Evolutionary conservation across 1,140 invertebrate genomes (phyloP).

Genomic region (Pachypeltis micranthus): DNA sequence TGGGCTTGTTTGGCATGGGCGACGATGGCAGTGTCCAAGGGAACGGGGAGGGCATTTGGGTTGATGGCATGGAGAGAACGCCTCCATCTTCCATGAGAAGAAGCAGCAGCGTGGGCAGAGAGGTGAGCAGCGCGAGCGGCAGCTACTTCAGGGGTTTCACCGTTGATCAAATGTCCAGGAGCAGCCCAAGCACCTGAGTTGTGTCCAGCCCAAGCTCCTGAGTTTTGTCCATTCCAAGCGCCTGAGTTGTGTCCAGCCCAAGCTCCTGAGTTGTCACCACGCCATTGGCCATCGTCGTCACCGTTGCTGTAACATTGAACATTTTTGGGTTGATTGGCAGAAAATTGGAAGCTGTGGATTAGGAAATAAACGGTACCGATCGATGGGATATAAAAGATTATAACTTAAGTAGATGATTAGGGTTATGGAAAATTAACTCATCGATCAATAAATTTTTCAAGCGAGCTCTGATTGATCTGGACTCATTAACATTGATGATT

Average conservation of each 20-base stretch:
- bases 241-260: neutral
- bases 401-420: too few species aligned
- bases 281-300: conserved; percentile 10
- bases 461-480: too few species aligned
- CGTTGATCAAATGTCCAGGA: conserved; percentile 10
- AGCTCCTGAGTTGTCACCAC: neutral
- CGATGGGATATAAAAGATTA: too few species aligned
- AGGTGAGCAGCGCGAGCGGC: conserved; percentile 11
- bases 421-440: too few species aligned
- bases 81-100: neutral
- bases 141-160: conserved; percentile 12
- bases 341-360: too few species aligned
- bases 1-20: conserved; percentile 5
- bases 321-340: too few species aligned
- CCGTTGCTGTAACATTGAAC: too few species aligned
- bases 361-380: too few species aligned
- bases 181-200: neutral
- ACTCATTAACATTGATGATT: too few species aligned
- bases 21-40: neutral
- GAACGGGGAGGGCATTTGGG: conserved; percentile 3
- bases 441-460: too few species aligned
- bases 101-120: conserved; percentile 4
- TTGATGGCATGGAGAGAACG: conserved; percentile 2
- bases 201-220: neutral
- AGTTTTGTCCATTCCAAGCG: neutral